phyloP scores from a whole-genome alignment of 2,888 invertebrate species.

The Smittia aterrima region DNA sequence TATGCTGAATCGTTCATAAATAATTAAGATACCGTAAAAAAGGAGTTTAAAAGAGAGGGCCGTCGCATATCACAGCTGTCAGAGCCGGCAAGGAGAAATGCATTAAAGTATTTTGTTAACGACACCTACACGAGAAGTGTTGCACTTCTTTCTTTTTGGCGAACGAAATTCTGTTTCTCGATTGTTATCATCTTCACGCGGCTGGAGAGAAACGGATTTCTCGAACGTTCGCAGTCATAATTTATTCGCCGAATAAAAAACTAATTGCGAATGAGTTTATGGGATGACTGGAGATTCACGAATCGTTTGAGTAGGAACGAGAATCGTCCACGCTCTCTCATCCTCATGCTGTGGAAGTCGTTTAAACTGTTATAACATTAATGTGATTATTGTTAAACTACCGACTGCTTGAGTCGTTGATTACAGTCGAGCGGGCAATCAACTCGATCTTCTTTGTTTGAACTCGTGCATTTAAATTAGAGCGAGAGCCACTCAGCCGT shows the following conservation, averaged over 20 bases:
- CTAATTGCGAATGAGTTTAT: too few species aligned
- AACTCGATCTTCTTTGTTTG: constrained; percentile 3
- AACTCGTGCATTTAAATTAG: background rate
- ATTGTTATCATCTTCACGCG: background rate
- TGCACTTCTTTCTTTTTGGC: background rate
- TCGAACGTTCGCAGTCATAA: background rate
- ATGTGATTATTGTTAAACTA: background rate
- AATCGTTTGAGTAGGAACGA: too few species aligned
- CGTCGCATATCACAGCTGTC: constrained; percentile 18
- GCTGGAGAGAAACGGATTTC: too few species aligned
- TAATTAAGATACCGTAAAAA: constrained; percentile 14
- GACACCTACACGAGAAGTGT: constrained; percentile 14
- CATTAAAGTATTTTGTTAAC: background rate
- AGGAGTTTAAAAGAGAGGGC: background rate
- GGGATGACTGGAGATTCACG: too few species aligned
- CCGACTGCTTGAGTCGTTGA: background rate
- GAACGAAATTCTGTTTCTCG: background rate
- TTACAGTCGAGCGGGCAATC: background rate
- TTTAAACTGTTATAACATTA: background rate
- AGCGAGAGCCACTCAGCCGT: too few species aligned
- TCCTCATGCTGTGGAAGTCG: too few species aligned
- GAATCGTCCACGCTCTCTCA: too few species aligned
- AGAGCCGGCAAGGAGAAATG: background rate
- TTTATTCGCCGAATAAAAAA: background rate
- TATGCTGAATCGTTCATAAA: constrained; percentile 14